These are phyloP conservation scores for Tribolium freemani DNA, from an alignment of 2,888 invertebrate species.

Conservation along the genomic window DNA sequence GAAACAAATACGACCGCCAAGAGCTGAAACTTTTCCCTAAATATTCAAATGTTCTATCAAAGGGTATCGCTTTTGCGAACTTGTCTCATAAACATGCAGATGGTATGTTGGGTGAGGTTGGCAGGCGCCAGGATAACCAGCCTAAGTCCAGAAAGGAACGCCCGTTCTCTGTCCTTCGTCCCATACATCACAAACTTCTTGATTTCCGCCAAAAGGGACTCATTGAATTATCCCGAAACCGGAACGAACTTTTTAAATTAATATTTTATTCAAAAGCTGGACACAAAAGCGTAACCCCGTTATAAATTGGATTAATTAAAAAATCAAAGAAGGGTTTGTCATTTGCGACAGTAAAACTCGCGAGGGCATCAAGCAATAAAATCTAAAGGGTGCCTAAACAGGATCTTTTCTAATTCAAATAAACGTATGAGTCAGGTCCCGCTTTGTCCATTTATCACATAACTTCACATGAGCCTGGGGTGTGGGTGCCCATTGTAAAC, in stretches of 20 bases:
- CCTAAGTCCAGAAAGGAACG: constrained; percentile 29
- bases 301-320: not conserved
- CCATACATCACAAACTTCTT: constrained; percentile 27
- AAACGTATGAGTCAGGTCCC: constrained; percentile 43
- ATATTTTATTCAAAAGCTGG: too few species aligned
- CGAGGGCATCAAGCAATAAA: constrained; percentile 34
- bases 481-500: constrained; percentile 45
- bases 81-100: constrained; percentile 54
- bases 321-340: not conserved
- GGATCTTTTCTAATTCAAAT: constrained; percentile 39
- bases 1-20: constrained; percentile 15
- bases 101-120: constrained; percentile 45
- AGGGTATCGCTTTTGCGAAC: constrained; percentile 50
- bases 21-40: constrained; percentile 43
- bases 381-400: constrained; percentile 24
- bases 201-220: constrained; percentile 11
- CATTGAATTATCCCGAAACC: constrained; percentile 1
- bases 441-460: constrained; percentile 54
- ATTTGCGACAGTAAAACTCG: not conserved
- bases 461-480: constrained; percentile 53
- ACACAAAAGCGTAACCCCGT: too few species aligned
- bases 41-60: constrained; percentile 50
- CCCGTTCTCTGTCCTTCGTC: constrained; percentile 34
- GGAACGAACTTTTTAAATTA: not conserved
- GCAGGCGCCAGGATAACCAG: constrained; percentile 8